Conservation (phyloP, 2,113 vertebrate species). For the Megaleporinus macrocephalus region DNA sequence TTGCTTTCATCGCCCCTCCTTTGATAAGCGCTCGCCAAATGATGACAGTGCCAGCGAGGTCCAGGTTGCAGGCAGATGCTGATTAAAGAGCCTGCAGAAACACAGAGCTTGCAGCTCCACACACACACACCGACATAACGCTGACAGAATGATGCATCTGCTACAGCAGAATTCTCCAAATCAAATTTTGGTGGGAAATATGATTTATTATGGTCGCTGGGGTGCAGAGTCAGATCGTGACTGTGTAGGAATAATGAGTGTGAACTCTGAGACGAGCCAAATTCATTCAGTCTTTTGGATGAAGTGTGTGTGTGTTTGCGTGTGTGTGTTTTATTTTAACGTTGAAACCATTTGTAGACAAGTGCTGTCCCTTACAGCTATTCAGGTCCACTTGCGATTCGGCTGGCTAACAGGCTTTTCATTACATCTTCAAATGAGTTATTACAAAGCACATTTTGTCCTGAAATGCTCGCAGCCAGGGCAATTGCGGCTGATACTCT, state of each 20-base stretch:
- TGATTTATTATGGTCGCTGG: slow-evolving; percentile 40
- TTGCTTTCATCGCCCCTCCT: slow-evolving; percentile 64
- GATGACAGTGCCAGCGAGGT: slow-evolving; percentile 41
- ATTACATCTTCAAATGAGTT: slow-evolving; percentile 65
- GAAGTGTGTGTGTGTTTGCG: not conserved
- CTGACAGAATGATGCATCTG: slow-evolving; percentile 44
- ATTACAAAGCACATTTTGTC: slow-evolving; percentile 67
- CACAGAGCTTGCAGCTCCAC: not conserved
- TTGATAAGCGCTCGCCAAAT: slow-evolving; percentile 62
- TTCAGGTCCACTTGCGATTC: slow-evolving; percentile 18
- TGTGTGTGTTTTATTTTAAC: slow-evolving; percentile 16
- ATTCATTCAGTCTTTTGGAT: slow-evolving; percentile 34
- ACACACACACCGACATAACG: not conserved
- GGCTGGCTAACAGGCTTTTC: slow-evolving; percentile 52
- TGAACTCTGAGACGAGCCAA: slow-evolving; percentile 31
- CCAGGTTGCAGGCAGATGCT: slow-evolving; percentile 45
- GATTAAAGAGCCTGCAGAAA: slow-evolving; percentile 33
- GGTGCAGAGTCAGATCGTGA: slow-evolving; percentile 17
- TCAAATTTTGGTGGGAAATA: slow-evolving; percentile 40
- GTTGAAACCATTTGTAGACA: slow-evolving; percentile 4
- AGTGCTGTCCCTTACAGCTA: slow-evolving; percentile 10
- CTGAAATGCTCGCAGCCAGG: slow-evolving; percentile 58
- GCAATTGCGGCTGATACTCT: slow-evolving; percentile 57
- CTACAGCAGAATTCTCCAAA: slow-evolving; percentile 30
- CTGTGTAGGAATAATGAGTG: slow-evolving; percentile 34